Base-by-base conservation (phyloP, 2,888 invertebrate genomes). In the Epistrophe eligans region DNA sequence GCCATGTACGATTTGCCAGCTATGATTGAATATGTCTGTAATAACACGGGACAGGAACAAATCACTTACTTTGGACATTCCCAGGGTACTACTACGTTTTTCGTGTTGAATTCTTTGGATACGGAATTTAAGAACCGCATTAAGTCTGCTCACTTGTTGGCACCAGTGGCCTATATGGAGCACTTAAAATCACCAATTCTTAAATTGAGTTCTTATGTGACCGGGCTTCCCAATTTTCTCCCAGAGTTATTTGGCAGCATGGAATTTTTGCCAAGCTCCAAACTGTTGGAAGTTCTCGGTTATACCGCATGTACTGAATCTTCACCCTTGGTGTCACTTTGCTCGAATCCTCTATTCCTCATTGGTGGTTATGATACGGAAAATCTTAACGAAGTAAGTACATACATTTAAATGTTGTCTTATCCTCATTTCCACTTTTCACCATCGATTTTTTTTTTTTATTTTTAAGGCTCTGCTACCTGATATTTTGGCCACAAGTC, bases 301-400 rank as follows among this genome's bases (percentile, higher is more conserved):
- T 91, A 93, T 79, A 84, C 91, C 0, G 71, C 0, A 89, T 96
- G 96, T 89, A 90, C 90, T 76, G 90, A 89, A 2, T 87, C 64
- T 4, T 91, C 91, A 0, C 80, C 84, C 7, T 89, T 89, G 32
- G 89, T 89, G 4, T 91, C 93, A 1, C 85, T 96, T 24, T 97
- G 97, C 92, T 93, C 94, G 77, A 95, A 95, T 89, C 92, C 95
- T n/a, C 90, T 96, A 13, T 96, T 96, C 91, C 91, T 96, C 9
- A 91, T 91, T 58, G 90, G 90, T 73, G 94, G 94, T 32, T 93
- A 91, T 83, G 92, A 94, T 88, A 90, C 92, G 4, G 91, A 92
- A 55, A 92, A 93, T 58, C 79, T 94, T 40, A 93, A 94, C 89
- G 90, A 88, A 88, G 94, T 94, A 90, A 90, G 91, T 83, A 10